These are phyloP conservation scores for Oreochromis aureus DNA, from an alignment of 2,113 vertebrate species.

Conservation along the genomic window DNA sequence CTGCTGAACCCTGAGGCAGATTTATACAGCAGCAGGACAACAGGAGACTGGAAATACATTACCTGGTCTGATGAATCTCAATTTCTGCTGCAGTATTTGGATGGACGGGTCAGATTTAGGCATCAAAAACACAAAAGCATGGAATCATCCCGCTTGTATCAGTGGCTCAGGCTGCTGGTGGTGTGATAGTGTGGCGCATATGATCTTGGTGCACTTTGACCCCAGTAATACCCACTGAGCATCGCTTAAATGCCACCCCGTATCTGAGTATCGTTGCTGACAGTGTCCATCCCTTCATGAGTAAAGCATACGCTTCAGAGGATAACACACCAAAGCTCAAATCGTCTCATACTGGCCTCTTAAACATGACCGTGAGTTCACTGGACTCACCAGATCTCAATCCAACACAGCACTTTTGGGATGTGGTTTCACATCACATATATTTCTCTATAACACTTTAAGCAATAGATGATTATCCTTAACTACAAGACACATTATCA, in stretches of 20 bases:
- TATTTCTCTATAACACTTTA: not conserved
- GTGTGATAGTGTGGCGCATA: not conserved
- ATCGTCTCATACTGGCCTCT: fast-evolving
- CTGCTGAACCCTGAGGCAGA: not conserved
- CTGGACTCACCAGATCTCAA: fast-evolving
- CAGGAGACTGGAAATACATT: not conserved
- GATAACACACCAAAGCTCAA: not conserved
- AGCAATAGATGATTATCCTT: not conserved
- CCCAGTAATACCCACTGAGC: not conserved
- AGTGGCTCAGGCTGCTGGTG: not conserved
- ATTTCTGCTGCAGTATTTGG: not conserved
- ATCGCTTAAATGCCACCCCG: fast-evolving
- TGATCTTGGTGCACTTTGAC: not conserved
- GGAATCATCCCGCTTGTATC: fast-evolving
- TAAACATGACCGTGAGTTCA: not conserved
- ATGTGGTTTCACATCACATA: not conserved
- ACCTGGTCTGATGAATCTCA: not conserved
- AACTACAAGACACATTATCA: not conserved
- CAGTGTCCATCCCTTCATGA: fast-evolving
- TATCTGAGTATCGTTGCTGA: fast-evolving
- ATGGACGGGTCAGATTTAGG: fast-evolving
- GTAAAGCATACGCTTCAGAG: not conserved
- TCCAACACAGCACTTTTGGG: not conserved
- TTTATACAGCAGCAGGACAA: not conserved
- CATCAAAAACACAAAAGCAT: not conserved